Conservation (phyloP, 2,888 invertebrate species). For the Hirtodrosophila duncani region DNA sequence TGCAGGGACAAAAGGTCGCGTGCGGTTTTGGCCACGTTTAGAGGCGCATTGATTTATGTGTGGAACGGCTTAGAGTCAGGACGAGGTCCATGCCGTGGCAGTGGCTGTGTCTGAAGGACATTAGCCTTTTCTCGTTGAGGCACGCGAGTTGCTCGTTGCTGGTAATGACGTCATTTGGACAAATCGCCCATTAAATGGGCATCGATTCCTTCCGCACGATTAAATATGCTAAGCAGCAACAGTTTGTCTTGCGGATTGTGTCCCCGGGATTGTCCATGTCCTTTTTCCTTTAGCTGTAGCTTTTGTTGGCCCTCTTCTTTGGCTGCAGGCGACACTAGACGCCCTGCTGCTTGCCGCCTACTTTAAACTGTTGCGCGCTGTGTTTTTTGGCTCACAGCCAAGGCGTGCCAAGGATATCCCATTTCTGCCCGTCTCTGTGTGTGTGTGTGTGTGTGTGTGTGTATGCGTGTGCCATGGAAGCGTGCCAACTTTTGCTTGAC, state of each 20-base stretch:
- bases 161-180: slow-evolving; percentile 63
- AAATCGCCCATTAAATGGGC: slow-evolving; percentile 68
- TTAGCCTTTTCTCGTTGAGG: slow-evolving; percentile 29
- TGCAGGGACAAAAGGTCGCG: slow-evolving; percentile 42
- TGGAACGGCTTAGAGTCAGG: slow-evolving; percentile 15
- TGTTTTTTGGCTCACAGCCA: slow-evolving; percentile 38
- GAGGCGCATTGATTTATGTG: slow-evolving; percentile 62
- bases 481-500: slow-evolving; percentile 45
- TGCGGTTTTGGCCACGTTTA: slow-evolving; percentile 54
- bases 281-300: background rate
- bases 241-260: slow-evolving; percentile 31
- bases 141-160: slow-evolving; percentile 20
- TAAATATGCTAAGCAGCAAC: slow-evolving; percentile 61
- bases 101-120: slow-evolving; percentile 5
- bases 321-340: slow-evolving; percentile 31
- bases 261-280: background rate
- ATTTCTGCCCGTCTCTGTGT: background rate
- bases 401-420: slow-evolving; percentile 41
- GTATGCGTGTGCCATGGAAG: slow-evolving; percentile 31
- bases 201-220: slow-evolving; percentile 72
- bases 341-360: slow-evolving; percentile 38
- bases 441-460: background rate
- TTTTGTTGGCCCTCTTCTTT: background rate
- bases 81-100: slow-evolving; percentile 3
- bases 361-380: slow-evolving; percentile 67